Percentiles rank a stretch among this genome's conserved stretches.
These are phyloP conservation scores for Agrotis puta DNA, from an alignment of 2,888 invertebrate genomes.

Conservation along the genomic window DNA sequence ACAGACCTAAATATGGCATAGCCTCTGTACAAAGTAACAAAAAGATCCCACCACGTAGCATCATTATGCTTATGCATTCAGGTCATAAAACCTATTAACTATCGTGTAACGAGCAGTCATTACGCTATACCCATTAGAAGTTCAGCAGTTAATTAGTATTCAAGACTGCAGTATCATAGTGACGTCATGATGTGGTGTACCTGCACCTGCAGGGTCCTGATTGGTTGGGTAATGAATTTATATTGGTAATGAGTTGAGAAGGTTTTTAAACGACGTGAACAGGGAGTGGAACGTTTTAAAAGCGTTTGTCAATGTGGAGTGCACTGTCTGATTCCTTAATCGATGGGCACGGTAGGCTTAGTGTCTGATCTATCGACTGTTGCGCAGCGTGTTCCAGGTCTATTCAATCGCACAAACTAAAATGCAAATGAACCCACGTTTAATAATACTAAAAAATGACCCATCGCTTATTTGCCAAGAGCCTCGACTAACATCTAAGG, in stretches of 20 bases:
- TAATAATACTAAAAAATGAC: too few relatives aligned
- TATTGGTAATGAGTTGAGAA: constrained; percentile 1
- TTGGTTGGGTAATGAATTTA: constrained; percentile 23
- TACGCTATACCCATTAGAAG: constrained; percentile 39
- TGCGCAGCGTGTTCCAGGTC: too few relatives aligned
- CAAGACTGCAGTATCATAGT: constrained; percentile 5
- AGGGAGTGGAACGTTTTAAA: background rate
- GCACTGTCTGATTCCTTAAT: too few relatives aligned
- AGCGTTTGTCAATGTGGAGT: too few relatives aligned
- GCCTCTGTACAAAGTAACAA: background rate
- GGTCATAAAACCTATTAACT: constrained; percentile 52
- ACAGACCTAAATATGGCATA: too few relatives aligned
- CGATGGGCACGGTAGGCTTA: too few relatives aligned
- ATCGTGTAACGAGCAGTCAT: constrained; percentile 34
- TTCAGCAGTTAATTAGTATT: constrained; percentile 43
- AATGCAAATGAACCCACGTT: too few relatives aligned
- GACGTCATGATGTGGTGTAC: constrained; percentile 24
- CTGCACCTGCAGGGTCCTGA: constrained; percentile 22
- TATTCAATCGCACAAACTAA: too few relatives aligned
- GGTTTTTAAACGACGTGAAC: background rate
- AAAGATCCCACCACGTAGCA: constrained; percentile 3
- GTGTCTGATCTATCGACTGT: too few relatives aligned
- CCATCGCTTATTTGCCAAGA: too few relatives aligned
- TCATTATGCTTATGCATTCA: constrained; percentile 35
- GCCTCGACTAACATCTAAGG: too few relatives aligned